phyloP scores from a whole-genome alignment of 2,888 invertebrate genomes.

The Bellardia bayeri region DNA sequence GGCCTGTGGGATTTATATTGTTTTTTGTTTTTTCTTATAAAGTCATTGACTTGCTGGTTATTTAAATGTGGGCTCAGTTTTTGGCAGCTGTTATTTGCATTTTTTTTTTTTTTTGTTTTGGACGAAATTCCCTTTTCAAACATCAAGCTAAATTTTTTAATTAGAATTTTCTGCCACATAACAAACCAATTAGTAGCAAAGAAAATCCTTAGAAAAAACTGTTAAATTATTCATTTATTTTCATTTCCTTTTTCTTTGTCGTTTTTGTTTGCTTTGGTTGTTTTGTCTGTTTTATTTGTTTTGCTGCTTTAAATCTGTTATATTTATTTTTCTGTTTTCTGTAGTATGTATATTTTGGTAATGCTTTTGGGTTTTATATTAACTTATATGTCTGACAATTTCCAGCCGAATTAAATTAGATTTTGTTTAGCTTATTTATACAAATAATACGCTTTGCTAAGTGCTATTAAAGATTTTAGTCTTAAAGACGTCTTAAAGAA shows the following conservation, averaged over 20 bases:
- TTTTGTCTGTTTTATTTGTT: conserved; percentile 1
- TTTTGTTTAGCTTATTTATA: conserved; percentile 44
- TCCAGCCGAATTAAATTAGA: conserved; percentile 1
- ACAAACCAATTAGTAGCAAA: conserved; percentile 67
- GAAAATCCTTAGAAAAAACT: conserved; percentile 31
- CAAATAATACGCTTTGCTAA: conserved; percentile 54
- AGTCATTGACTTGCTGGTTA: conserved; percentile 49
- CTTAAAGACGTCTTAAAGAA: neutral
- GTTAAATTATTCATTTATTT: conserved; percentile 67
- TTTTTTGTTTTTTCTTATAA: neutral
- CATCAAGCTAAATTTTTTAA: conserved; percentile 54
- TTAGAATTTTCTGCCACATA: conserved; percentile 60
- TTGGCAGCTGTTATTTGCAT: conserved; percentile 30
- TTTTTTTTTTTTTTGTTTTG: neutral
- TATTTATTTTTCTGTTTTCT: neutral
- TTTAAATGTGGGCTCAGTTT: conserved; percentile 9
- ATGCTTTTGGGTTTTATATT: conserved; percentile 52
- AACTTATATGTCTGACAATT: conserved; percentile 36
- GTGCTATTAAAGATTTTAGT: conserved; percentile 52
- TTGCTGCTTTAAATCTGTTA: conserved; percentile 16
- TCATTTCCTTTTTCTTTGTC: conserved; percentile 5
- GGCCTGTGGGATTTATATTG: conserved; percentile 28
- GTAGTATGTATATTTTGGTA: conserved; percentile 25
- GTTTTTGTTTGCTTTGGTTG: conserved; percentile 12
- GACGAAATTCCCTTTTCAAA: conserved; percentile 9